These are phyloP conservation scores for Ceriagrion tenellum DNA, from an alignment of 2,888 invertebrate species.

Conservation along the genomic window DNA sequence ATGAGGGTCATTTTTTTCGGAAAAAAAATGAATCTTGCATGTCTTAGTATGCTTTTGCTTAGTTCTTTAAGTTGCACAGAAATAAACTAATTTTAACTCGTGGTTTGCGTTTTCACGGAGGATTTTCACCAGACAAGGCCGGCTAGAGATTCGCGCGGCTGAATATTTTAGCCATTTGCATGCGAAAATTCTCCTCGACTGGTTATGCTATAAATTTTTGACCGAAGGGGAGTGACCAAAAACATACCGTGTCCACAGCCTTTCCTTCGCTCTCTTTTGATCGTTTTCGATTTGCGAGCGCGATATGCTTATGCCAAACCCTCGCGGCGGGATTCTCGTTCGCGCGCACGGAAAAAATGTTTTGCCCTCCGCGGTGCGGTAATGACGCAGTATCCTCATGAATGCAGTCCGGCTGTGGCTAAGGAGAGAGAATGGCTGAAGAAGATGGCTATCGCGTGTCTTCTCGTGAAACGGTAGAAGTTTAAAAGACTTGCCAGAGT, in stretches of 20 bases:
- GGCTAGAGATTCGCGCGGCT: background rate
- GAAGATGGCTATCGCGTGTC: background rate
- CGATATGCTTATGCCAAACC: background rate
- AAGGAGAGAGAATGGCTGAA: background rate
- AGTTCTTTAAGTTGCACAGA: background rate
- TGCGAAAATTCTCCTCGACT: background rate
- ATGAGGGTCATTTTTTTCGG: background rate
- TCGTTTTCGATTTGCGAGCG: background rate
- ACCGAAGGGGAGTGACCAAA: background rate
- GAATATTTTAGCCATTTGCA: slow-evolving; percentile 9
- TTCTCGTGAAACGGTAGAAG: background rate
- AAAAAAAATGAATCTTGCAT: background rate
- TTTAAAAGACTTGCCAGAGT: background rate
- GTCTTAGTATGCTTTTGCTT: background rate
- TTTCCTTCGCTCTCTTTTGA: background rate
- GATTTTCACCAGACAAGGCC: background rate
- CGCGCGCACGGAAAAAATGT: background rate
- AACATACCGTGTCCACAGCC: background rate
- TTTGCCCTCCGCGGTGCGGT: background rate
- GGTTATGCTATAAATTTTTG: background rate
- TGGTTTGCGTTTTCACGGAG: background rate
- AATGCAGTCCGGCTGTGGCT: background rate
- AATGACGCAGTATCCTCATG: background rate
- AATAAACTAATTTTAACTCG: background rate
- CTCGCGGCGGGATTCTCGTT: background rate